Base-by-base conservation (phyloP, 2,113 vertebrate species). In the Bagarius yarrelli region DNA sequence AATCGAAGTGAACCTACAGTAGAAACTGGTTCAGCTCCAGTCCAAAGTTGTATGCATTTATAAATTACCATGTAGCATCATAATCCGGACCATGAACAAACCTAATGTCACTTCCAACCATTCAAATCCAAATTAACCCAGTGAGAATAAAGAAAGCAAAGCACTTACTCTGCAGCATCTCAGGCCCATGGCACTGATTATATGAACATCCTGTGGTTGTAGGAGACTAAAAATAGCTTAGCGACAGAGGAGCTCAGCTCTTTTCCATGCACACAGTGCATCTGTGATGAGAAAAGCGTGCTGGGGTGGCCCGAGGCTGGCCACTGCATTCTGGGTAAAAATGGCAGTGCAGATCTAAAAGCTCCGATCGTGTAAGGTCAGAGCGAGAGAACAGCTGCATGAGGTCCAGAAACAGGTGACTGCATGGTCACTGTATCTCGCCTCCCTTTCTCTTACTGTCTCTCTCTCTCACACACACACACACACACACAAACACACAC, bases 211-310 rank as follows among this genome's bases (percentile, higher is more conserved):
- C 85, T 71, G 87, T 83, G 80, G 81, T 52, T 34, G 82, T 81
- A 75, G 76, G 60, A 85, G 25, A 69, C 88, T 91, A 91, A 89
- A 92, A 90, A 91, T 90, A 92, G 87, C 87, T 3, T n/a, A 11
- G 70, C 86, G 36, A 73, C 27, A 84, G 79, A 80, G 83, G 79
- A 79, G n/a, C 86, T 83, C 66, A 66, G 81, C 78, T 83, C 86
- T 88, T 89, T 89, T 87, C 88, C 89, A 87, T 81, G 74, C 75
- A 78, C 76, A 83, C 84, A 85, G 76, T 84, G 80, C 79, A 78
- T 90, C 86, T 87, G 85, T 87, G 74, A 83, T 84, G 86, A 78
- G 85, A 74, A 84, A 40, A 79, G 90, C 83, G 83, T 88, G 88
- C 87, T 86, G 78, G 78, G 69, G 80, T 83, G 76, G 61, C 81